These are phyloP conservation scores for Nephotettix cincticeps DNA, from an alignment of 1,140 invertebrate species.

Conservation along the genomic window DNA sequence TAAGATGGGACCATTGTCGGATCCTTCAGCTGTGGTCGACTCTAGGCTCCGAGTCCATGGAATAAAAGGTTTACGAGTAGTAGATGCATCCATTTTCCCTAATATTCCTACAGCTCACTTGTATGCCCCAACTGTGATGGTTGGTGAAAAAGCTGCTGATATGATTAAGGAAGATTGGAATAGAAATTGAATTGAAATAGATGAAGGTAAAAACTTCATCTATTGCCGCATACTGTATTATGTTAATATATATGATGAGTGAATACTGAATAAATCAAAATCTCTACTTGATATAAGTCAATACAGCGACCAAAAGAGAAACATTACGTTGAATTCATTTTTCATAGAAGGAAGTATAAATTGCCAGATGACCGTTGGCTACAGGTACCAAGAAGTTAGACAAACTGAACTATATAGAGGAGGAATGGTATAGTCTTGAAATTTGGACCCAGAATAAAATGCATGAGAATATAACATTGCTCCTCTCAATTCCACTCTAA, in stretches of 20 bases:
- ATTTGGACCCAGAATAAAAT: too few species aligned
- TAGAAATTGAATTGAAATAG: background rate
- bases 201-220: too few species aligned
- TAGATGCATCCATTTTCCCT: constrained; percentile 76
- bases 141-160: constrained; percentile 82
- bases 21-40: constrained; percentile 71
- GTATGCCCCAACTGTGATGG: constrained; percentile 75
- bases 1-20: constrained; percentile 66
- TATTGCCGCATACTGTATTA: too few species aligned
- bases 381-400: too few species aligned
- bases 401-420: too few species aligned
- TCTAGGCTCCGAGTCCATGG: constrained; percentile 68
- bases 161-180: constrained; percentile 67
- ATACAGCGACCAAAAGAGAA: too few species aligned
- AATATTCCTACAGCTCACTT: constrained; percentile 68
- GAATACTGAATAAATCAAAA: too few species aligned
- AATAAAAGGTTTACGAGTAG: constrained; percentile 65
- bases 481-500: too few species aligned
- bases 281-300: too few species aligned
- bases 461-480: too few species aligned
- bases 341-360: background rate
- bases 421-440: too few species aligned
- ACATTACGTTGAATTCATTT: background rate
- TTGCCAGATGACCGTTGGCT: background rate
- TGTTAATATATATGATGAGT: too few species aligned